Evolutionary conservation across 2,113 vertebrate species (phyloP), one percentile per base, ranked within the genome.

Genomic region (Rhombomys opimus): DNA sequence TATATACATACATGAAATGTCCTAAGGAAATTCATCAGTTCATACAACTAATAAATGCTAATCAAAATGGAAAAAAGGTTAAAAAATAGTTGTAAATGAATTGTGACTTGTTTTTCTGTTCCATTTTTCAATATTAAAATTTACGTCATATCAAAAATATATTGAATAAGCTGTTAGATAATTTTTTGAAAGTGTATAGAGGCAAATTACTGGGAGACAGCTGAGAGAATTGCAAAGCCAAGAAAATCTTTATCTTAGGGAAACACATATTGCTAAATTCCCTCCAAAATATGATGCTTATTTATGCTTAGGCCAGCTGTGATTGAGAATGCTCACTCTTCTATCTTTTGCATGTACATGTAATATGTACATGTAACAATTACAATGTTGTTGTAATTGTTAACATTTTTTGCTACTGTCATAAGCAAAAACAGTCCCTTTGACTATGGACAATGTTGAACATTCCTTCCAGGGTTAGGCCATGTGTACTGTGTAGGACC

Each of bases 111-210:
- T 59, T 75, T 86, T n/a, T 35, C 9, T 76, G 84, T 89, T 32
- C 20, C 5, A 54, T 73, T 41, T 68, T 89, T 96, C 12, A 52
- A 18, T 30, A 81, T 87, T 90, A 77, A 91, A 95, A 95, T 68
- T 68, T 88, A 91, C n/a, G 7, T 7, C 68, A 12, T 75, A 14
- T 87, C 63, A 82, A 78, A 96, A 93, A 50, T 27, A 57, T 17
- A 9, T 78, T 72, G n/a, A 67, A 88, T 65, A 57, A 50, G 9
- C n/a, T 50, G 72, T 85, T 77, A 30, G 38, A 87, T 90, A 75
- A 67, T 86, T 57, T 32, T 84, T 72, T 59, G 12, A 50, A 61
- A 63, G 32, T 4, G 15, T 35, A 25, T 54, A 7, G 41, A 77
- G 84, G 22, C 87, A 65, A 80, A 72, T 88, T 27, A 17, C 70